Evolutionary conservation across 1,140 invertebrate genomes (phyloP), one percentile per base, ranked within the genome.

Genomic region (Diplogasteroides magnus): DNA sequence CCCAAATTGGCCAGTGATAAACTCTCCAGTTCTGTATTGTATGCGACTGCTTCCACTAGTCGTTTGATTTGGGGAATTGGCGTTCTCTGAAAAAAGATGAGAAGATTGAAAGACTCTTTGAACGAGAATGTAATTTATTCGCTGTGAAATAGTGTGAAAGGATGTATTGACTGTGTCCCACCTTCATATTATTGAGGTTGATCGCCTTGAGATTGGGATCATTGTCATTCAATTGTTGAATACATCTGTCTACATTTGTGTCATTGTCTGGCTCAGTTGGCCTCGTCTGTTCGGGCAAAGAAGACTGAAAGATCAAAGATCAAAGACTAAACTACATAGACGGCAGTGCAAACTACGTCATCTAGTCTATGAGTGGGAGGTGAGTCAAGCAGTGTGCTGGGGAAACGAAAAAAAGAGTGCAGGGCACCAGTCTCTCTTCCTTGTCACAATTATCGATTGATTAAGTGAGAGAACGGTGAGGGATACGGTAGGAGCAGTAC

Each of bases 1-100:
- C 82, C 82, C 55, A 85, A 84, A 75, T 85, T 85, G 0, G 85
- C 85, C 78, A 87, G 82, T 55, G 81, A 79, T 27, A 87, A 77
- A 37, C 75, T 81, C 60, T 85, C 83, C 56, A 86, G 71, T 58
- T 82, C 72, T 37, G 83, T 84, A 76, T 87, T 87, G 14, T 83
- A 82, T 63, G 83, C 83, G 60, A 86, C 68, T n/a, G 84, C 83
- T 31, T 84, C 83, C 64, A 83, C 80, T 14, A 87, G 62, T 63
- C 85, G 77, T 28, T 82, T 75, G 60, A 87, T 76, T 68, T 78
- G 77, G 31, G 86, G 85, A 55, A 84, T 70, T 0, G 86, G 85
- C 69, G 86, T 84, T 74, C 85, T 83, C 86, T 86, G 75, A 31
- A 84, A 75, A 23, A 63, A 72, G 11, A 2, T 23, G 31, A n/a